Base-by-base conservation (phyloP, 2,113 vertebrate genomes). In the Micromys minutus region DNA sequence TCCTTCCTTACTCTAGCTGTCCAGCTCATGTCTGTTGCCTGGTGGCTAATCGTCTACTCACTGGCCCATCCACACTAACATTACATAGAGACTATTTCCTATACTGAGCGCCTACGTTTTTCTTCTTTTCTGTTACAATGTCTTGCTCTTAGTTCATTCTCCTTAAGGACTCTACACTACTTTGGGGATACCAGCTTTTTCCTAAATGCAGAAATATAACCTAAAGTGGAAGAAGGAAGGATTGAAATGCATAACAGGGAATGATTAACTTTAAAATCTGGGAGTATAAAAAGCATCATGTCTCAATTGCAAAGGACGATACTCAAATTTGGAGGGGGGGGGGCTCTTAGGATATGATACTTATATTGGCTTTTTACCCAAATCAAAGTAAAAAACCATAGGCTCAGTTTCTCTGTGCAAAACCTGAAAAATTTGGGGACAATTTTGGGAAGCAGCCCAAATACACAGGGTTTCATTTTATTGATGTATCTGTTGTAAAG, bases 241-340 rank as follows among this genome's bases (percentile, higher is more conserved):
- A 45, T 93, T 93, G 71, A 89, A 76, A 72, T 75, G 34, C 29
- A 17, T 59, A 87, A 94, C 4, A 75, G 10, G 16, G 17, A 16
- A 69, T 21, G 36, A 65, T 83, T 79, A 87, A 29, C 67, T 84
- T 94, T 67, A 90, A 94, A 97, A 76, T 9, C 26, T 71, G 61
- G 29, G 19, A 76, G 19, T 67, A 3, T 72, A 74, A 36, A 42
- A 81, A 57, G 10, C 61, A 83, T 39, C 88, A 67, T 57, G 31
- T 65, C n/a, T 94, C 75, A 77, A 39, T 94, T 90, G 89, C n/a
- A 84, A 91, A 75, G 45, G 77, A 91, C 79, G 12, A 57, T 63
- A 89, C 2, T 71, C 89, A 91, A 80, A 87, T 72, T n/a, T 52
- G 50, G 50, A n/a, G 4, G 15, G 1, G 3, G 75, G 19, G 57